phyloP scores from a whole-genome alignment of 2,888 invertebrate species.

The Ophion obscuratus region DNA sequence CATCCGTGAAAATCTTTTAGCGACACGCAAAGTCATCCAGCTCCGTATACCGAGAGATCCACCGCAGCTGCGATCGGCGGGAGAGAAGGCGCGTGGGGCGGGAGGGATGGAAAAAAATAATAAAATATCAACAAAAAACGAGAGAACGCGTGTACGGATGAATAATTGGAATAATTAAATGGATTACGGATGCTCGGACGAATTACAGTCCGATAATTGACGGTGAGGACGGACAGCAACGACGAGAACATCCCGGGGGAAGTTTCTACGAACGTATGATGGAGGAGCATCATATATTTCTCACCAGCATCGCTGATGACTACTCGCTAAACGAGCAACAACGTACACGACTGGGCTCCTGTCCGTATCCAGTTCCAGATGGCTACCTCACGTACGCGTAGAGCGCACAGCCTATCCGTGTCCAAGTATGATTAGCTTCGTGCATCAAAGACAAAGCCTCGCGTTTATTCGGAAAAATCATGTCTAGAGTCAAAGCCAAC shows the following conservation, averaged over 20 bases:
- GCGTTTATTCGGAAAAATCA: no score
- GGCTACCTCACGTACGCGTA: neutral
- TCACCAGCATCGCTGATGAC: slow-evolving; percentile 34
- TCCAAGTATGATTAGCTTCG: slow-evolving; percentile 20
- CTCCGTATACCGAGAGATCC: neutral
- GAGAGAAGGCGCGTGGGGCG: neutral
- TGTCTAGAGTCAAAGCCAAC: no score
- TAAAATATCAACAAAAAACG: neutral
- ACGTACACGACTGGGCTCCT: no score
- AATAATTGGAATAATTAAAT: slow-evolving; percentile 69
- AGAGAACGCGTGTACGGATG: slow-evolving; percentile 31
- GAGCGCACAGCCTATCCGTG: neutral
- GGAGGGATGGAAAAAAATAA: neutral
- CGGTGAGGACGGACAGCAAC: slow-evolving; percentile 23
- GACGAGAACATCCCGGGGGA: slow-evolving; percentile 16
- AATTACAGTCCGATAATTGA: slow-evolving; percentile 67
- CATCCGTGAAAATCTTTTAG: slow-evolving; percentile 55
- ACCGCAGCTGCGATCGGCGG: slow-evolving; percentile 9
- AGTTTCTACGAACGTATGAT: slow-evolving; percentile 29
- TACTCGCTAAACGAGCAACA: no score
- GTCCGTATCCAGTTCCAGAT: neutral
- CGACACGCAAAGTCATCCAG: slow-evolving; percentile 46
- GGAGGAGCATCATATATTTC: neutral
- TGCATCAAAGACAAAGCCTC: slow-evolving; percentile 24
- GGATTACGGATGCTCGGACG: slow-evolving; percentile 64